phyloP scores from a whole-genome alignment of 1,140 invertebrate species.

The Lordiphosa clarofinis region DNA sequence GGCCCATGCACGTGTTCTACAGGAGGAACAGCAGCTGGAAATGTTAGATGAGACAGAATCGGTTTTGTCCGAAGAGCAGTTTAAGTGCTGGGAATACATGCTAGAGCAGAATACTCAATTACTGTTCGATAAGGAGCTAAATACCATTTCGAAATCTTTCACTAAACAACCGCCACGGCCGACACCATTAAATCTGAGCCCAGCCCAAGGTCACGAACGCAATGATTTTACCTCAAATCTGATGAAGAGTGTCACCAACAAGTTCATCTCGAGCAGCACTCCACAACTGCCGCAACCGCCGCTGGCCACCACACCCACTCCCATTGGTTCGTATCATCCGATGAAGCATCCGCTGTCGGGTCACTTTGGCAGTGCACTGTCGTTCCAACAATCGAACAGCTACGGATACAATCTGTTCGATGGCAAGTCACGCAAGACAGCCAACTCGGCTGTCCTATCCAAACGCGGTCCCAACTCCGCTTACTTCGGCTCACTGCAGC shows the following conservation, averaged over 20 bases:
- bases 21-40: conserved; percentile 82
- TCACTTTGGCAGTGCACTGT: conserved; percentile 89
- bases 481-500: conserved; percentile 90
- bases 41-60: conserved; percentile 83
- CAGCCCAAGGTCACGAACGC: conserved; percentile 40
- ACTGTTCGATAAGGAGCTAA: conserved; percentile 92
- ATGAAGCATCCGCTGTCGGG: conserved; percentile 59
- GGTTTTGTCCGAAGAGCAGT: conserved; percentile 89
- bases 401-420: conserved; percentile 79
- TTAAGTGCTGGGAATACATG: conserved; percentile 96
- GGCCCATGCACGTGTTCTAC: conserved; percentile 75
- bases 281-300: conserved; percentile 48
- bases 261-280: conserved; percentile 73
- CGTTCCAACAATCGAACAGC: conserved; percentile 81
- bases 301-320: conserved; percentile 6
- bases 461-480: conserved; percentile 88
- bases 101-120: conserved; percentile 93
- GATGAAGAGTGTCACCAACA: conserved; percentile 57
- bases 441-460: conserved; percentile 54
- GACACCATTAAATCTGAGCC: conserved; percentile 69
- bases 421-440: conserved; percentile 60
- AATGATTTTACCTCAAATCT: conserved; percentile 71
- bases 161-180: conserved; percentile 79
- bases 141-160: conserved; percentile 87
- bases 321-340: conserved; percentile 33